Percentiles rank a stretch among this genome's conserved stretches.
These are phyloP conservation scores for Scophthalmus maximus DNA, from an alignment of 2,113 vertebrate species.

Conservation along the genomic window DNA sequence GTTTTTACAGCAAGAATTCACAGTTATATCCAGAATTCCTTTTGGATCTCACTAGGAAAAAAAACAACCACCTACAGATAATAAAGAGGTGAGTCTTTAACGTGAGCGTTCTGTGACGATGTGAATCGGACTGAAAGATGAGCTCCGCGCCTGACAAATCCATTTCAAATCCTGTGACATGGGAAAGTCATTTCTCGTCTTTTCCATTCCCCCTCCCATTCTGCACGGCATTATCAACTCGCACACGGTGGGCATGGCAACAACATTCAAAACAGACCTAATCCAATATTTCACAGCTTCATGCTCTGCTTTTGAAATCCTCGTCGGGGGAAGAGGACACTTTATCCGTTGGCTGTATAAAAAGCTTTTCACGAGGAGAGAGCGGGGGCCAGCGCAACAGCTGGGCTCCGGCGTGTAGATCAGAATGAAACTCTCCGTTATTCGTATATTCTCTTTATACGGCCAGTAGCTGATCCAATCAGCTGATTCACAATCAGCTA, in stretches of 20 bases:
- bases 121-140: conserved; percentile 22
- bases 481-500: too few relatives aligned
- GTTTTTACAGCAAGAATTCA: too few relatives aligned
- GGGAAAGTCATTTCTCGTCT: conserved; percentile 43
- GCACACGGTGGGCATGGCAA: conserved; percentile 28
- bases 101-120: background rate
- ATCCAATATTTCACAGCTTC: conserved; percentile 46
- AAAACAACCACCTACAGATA: too few relatives aligned
- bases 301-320: conserved; percentile 31
- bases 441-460: too few relatives aligned
- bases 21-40: too few relatives aligned
- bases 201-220: conserved; percentile 8
- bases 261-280: conserved; percentile 36
- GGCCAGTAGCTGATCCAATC: too few relatives aligned
- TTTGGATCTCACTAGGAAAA: too few relatives aligned
- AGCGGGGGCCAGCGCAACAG: conserved; percentile 41
- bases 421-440: conserved; percentile 9
- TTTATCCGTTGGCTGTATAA: conserved; percentile 41
- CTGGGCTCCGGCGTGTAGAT: conserved; percentile 42
- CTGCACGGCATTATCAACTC: conserved; percentile 5
- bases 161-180: conserved; percentile 29
- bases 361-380: background rate
- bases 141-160: conserved; percentile 44
- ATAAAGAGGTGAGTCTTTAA: conserved; percentile 11
- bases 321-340: conserved; percentile 36